Percentiles rank a stretch among this genome's conserved stretches.
Evolutionary conservation across 1,140 invertebrate species (phyloP).

Genomic region (Drosophila guanche): DNA sequence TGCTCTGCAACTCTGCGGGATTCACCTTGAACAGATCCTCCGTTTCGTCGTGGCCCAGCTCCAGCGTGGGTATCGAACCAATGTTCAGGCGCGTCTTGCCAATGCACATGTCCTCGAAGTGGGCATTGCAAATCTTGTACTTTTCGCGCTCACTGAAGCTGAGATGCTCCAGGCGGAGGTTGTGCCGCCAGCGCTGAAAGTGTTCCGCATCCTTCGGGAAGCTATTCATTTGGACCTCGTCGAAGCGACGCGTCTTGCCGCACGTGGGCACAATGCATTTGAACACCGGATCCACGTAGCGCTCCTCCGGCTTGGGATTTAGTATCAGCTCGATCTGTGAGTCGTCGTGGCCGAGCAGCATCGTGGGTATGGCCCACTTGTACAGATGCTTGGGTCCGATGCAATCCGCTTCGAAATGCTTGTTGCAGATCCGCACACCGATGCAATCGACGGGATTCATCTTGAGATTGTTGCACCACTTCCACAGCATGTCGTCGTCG

Average conservation of each 20-base stretch:
- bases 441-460: conserved; percentile 74
- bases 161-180: conserved; percentile 67
- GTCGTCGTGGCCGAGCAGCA: conserved; percentile 69
- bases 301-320: conserved; percentile 70
- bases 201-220: conserved; percentile 70
- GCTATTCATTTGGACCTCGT: conserved; percentile 80
- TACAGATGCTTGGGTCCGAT: conserved; percentile 70
- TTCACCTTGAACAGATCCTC: conserved; percentile 71
- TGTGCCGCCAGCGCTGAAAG: conserved; percentile 72
- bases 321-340: conserved; percentile 58
- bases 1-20: conserved; percentile 68
- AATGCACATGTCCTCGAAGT: conserved; percentile 77
- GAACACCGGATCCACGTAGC: conserved; percentile 66
- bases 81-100: conserved; percentile 72
- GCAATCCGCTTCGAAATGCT: conserved; percentile 72
- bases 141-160: conserved; percentile 72
- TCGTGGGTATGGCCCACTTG: conserved; percentile 74
- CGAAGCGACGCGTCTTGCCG: conserved; percentile 76
- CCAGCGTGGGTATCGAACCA: conserved; percentile 69
- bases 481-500: conserved; percentile 76
- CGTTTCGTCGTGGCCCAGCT: conserved; percentile 69
- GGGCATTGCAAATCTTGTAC: conserved; percentile 79
- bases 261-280: conserved; percentile 77
- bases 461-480: conserved; percentile 80
- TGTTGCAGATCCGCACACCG: conserved; percentile 75